Base-by-base conservation (phyloP, 2,888 invertebrate genomes). In the Nomada fabriciana region DNA sequence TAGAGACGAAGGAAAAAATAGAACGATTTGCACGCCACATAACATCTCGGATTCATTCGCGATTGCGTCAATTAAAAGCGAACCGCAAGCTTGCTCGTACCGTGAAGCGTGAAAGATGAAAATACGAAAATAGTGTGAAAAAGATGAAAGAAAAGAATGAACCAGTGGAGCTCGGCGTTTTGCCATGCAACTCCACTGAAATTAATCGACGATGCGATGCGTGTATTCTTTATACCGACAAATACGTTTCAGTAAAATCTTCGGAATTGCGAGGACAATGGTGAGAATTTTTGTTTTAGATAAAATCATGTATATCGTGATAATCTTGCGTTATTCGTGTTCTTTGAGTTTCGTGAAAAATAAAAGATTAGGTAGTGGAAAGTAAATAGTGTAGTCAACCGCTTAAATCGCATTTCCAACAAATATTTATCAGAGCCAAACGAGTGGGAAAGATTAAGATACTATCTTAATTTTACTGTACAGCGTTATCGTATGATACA, bases 71-170 rank as follows among this genome's bases (percentile, higher is more conserved):
- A 53, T 75, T 75, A 75, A 61, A 69, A 52, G 7, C 2, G 13
- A 74, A 20, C 47, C 69, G 23, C n/a, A 64, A 64, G 25, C 23
- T 61, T 61, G 43, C 60, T 47, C 42, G 53, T 60, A 43, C 20
- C 53, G 53, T 53, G 61, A 60, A 61, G 68, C 75, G 68, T 75
- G 61, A 68, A 68, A 2, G 25, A 68, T 53, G 23, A 68, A 53
- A 52, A 75, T 18, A 29, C 53, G 13, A 43, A 63, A 60, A 25
- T 60, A 60, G 53, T 53, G n/a, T 53, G 9, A 53, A 53, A 53
- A 53, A 53, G 18, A 15, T 10, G 25, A 23, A 64, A 43, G 5
- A 9, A 13, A 36, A 60, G 29, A 36, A 18, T 36, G 36, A 5
- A 29, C 36, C 18, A 18, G 36, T 60, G 9, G n/a, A 53, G 53